Evolutionary conservation across 1,140 invertebrate species (phyloP).

Genomic region (Sycobia sp.): DNA sequence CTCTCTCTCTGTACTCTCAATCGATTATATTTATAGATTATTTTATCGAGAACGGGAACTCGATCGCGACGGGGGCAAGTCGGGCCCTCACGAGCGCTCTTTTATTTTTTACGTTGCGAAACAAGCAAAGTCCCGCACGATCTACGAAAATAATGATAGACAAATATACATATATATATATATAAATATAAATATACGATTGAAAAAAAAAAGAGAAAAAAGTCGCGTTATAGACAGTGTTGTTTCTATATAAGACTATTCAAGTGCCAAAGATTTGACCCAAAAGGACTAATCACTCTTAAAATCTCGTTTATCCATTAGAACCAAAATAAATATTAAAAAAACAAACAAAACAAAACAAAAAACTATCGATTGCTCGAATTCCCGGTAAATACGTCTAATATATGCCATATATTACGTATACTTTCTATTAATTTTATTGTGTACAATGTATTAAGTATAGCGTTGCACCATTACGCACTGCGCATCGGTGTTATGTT

Average conservation of each 20-base stretch:
- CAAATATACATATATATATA: slow-evolving; percentile 2
- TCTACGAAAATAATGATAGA: slow-evolving; percentile 10
- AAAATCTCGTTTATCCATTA: slow-evolving; percentile 27
- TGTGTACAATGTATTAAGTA: too few species aligned
- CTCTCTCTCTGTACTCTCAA: too few species aligned
- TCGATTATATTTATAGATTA: slow-evolving; percentile 22
- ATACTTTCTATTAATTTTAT: too few species aligned
- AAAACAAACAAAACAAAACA: too few species aligned
- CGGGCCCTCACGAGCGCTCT: slow-evolving; percentile 4
- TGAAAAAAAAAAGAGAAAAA: background rate
- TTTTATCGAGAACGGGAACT: slow-evolving; percentile 3
- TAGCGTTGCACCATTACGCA: too few species aligned
- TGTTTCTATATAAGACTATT: slow-evolving; percentile 36
- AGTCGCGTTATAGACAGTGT: slow-evolving; percentile 34
- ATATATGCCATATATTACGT: too few species aligned
- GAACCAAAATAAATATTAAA: too few species aligned
- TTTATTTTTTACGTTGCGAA: slow-evolving; percentile 11
- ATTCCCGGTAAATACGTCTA: too few species aligned
- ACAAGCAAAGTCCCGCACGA: too few species aligned
- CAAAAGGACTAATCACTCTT: slow-evolving; percentile 36
- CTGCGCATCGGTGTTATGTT: too few species aligned
- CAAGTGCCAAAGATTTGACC: slow-evolving; percentile 34
- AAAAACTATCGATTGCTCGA: too few species aligned
- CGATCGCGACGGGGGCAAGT: slow-evolving; percentile 20
- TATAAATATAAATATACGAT: background rate